These are phyloP conservation scores for Brachionus manjavacas DNA, from an alignment of 1,140 invertebrate species.

Conservation along the genomic window DNA sequence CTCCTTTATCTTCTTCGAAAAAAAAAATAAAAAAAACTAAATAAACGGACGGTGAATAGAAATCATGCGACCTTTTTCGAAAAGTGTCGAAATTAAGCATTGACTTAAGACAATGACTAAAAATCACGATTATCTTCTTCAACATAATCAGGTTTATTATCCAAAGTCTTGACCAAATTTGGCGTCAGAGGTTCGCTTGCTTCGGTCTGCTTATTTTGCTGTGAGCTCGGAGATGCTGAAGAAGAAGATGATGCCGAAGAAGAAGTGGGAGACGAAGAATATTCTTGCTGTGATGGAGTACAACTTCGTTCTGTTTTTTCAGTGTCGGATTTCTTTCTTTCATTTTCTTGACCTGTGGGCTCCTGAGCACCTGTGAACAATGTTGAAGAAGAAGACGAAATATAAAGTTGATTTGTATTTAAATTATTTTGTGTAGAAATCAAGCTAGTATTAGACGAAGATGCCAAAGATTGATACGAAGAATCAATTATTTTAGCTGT, in stretches of 20 bases:
- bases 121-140: slow-evolving; percentile 22
- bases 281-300: slow-evolving; percentile 4
- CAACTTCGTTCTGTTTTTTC: slow-evolving; percentile 15
- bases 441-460: slow-evolving; percentile 6
- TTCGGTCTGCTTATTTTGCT: neutral
- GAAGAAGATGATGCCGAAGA: slow-evolving; percentile 13
- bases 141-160: neutral
- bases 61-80: neutral
- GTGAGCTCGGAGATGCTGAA: neutral
- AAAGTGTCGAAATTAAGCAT: neutral
- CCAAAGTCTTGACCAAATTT: neutral
- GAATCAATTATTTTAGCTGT: slow-evolving; percentile 29
- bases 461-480: neutral
- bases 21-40: neutral
- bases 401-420: neutral
- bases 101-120: neutral
- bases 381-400: slow-evolving; percentile 10
- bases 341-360: neutral
- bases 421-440: neutral
- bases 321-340: neutral
- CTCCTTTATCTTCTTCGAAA: neutral
- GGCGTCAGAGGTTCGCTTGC: neutral
- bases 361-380: neutral
- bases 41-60: slow-evolving; percentile 13
- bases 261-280: neutral